Percentiles rank a stretch among this genome's conserved stretches.
These are phyloP conservation scores for Galago senegalensis DNA, from an alignment of 2,797 vertebrate genomes.

Conservation along the genomic window DNA sequence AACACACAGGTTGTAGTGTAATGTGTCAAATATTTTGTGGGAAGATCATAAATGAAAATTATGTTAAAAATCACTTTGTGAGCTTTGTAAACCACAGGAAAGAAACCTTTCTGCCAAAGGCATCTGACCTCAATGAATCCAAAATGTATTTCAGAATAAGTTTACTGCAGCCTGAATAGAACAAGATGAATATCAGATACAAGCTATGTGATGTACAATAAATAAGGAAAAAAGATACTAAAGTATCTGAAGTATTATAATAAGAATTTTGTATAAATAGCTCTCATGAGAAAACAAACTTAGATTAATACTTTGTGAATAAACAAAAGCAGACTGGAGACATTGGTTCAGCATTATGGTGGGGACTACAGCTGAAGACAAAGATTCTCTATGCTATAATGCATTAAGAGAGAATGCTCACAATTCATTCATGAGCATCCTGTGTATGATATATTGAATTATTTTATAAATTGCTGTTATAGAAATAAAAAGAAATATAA, in stretches of 20 bases:
- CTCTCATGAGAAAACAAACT: not conserved
- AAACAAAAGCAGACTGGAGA: not conserved
- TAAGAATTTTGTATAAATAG: slow-evolving; percentile 1
- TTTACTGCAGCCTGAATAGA: slow-evolving; percentile 56
- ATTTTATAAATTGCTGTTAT: not conserved
- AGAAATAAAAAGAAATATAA: not conserved
- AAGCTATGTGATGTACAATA: slow-evolving; percentile 12
- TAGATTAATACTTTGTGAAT: not conserved
- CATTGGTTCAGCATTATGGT: not conserved
- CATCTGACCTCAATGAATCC: slow-evolving; percentile 58
- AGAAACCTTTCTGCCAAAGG: not conserved
- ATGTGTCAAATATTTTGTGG: not conserved
- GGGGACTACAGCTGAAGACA: not conserved
- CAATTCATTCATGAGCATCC: not conserved
- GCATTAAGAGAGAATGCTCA: not conserved
- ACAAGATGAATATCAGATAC: slow-evolving; percentile 52
- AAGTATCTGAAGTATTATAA: slow-evolving; percentile 47
- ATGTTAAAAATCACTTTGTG: not conserved
- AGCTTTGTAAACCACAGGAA: slow-evolving; percentile 63
- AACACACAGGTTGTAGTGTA: not conserved
- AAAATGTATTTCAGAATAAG: slow-evolving; percentile 65
- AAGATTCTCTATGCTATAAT: not conserved
- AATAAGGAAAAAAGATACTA: slow-evolving; percentile 35
- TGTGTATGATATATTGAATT: not conserved
- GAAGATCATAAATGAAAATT: slow-evolving; percentile 52